Base-by-base conservation (phyloP, 1,140 invertebrate species). In the Aphelenchoides besseyi region DNA sequence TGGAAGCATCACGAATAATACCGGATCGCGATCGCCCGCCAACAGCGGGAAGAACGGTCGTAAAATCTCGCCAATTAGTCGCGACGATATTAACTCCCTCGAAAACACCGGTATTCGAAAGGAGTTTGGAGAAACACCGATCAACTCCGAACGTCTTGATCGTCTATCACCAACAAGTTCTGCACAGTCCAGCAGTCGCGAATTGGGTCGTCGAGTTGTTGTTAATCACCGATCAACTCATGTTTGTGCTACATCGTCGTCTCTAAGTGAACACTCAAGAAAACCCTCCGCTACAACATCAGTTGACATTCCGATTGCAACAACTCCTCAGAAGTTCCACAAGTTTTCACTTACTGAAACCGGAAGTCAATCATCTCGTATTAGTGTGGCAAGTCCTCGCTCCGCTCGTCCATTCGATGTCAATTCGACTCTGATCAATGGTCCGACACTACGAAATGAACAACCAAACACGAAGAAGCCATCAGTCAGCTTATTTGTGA, bases 31-130 rank as follows among this genome's bases (percentile, higher is more conserved):
- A n/a, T 66, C 63, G n/a, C 63, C 63, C 1, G 32, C 63, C 1
- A 33, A 29, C 63, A 66, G 2, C 28, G 59, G 26, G 12, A 69
- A 70, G 28, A 70, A 67, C 36, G 33, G 69, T 8, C 61, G 69
- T 23, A 70, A 70, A 70, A 70, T 70, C 26, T 70, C 69, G 5
- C 69, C 69, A 8, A 52, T 59, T 63, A 68, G n/a, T n/a, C 16
- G 36, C 55, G 41, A 23, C 12, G 41, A 23, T 23, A 23, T n/a
- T 29, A 26, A 61, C 59, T 61, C 2, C 16, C 16, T 61, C 2
- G 59, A 61, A 2, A 33, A 37, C 30, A 33, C 63, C 1, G 63
- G 12, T 36, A 16, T 61, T 36, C 26, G 59, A 26, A 16, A 61
- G 59, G 30, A 61, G 2, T 61, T 61, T 36, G 59, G 30, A 2